Conservation (phyloP, 2,888 invertebrate species). For the Trachelus stipa region DNA sequence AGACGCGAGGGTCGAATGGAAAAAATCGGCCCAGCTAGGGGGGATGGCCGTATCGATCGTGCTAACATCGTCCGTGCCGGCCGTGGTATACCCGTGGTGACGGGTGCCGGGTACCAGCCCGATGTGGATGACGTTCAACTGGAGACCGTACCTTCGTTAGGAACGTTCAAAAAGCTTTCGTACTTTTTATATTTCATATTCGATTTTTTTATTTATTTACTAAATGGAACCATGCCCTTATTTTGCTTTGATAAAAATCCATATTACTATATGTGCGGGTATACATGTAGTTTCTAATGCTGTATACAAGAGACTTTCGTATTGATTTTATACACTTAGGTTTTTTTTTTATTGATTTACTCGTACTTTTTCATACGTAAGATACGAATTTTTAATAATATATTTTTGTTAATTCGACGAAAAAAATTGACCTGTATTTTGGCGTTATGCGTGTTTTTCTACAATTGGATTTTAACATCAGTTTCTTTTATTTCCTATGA, state of each 20-base stretch:
- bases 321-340: neutral
- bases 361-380: neutral
- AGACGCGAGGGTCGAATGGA: conserved; percentile 58
- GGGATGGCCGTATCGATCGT: conserved; percentile 62
- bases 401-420: neutral
- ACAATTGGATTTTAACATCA: neutral
- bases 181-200: neutral
- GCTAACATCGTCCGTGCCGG: conserved; percentile 62
- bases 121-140: conserved; percentile 41
- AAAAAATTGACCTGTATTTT: neutral
- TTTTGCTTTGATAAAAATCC: neutral
- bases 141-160: conserved; percentile 1
- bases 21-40: conserved; percentile 74
- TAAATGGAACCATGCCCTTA: neutral
- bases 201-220: neutral
- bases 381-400: neutral
- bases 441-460: neutral
- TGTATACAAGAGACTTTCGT: neutral
- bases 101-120: conserved; percentile 41
- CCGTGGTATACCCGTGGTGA: conserved; percentile 67
- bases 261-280: neutral
- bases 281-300: neutral
- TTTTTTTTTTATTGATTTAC: neutral
- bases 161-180: neutral
- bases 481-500: neutral